Percentiles rank a stretch among this genome's conserved stretches.
phyloP scores from a whole-genome alignment of 1,140 invertebrate species.

The Euborellia annulipes region DNA sequence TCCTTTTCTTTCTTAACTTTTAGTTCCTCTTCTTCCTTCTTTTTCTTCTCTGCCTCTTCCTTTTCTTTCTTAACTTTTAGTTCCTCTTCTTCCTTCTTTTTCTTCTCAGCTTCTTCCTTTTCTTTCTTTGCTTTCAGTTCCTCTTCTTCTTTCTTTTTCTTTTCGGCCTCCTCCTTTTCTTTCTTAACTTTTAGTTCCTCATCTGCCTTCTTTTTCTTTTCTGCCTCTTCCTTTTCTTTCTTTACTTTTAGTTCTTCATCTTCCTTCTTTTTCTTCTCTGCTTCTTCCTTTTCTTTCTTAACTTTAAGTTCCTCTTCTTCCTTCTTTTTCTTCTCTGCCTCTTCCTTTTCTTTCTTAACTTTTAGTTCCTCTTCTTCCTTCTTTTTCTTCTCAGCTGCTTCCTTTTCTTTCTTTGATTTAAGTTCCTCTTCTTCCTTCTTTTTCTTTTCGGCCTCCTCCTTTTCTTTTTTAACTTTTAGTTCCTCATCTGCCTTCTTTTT shows the following conservation, averaged over 20 bases:
- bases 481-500: conserved; percentile 9
- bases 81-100: conserved; percentile 5
- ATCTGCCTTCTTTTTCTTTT: too few relatives aligned
- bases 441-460: conserved; percentile 12
- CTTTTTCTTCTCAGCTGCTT: neutral
- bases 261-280: conserved; percentile 10
- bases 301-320: neutral
- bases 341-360: conserved; percentile 10
- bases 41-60: conserved; percentile 2
- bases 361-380: conserved; percentile 9
- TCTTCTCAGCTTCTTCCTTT: conserved; percentile 10
- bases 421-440: conserved; percentile 11
- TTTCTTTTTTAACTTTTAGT: conserved; percentile 6
- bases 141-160: conserved; percentile 13
- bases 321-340: conserved; percentile 9
- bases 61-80: neutral
- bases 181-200: conserved; percentile 10
- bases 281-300: conserved; percentile 7
- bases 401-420: conserved; percentile 6
- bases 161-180: conserved; percentile 12
- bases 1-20: conserved; percentile 10
- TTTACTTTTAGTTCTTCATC: conserved; percentile 8
- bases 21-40: conserved; percentile 12
- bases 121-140: conserved; percentile 9
- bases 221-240: too few relatives aligned